Conservation (phyloP, 2,888 invertebrate genomes). For the Drosophila buzzatii region DNA sequence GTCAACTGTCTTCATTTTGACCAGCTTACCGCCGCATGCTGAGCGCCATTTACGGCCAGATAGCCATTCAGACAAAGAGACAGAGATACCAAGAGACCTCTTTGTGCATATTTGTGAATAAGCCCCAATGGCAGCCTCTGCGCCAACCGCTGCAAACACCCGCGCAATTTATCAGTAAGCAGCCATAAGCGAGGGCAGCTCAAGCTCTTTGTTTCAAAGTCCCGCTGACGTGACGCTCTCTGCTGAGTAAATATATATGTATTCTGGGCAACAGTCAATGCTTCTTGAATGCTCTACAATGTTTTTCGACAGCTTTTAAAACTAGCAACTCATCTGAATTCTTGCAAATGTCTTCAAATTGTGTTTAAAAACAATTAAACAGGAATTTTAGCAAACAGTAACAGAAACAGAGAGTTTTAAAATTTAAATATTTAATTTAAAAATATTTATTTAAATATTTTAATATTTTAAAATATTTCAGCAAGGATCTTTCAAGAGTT, state of each 20-base stretch:
- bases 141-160: slow-evolving; percentile 40
- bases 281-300: neutral
- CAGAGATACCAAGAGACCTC: neutral
- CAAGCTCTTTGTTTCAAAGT: neutral
- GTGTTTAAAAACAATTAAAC: neutral
- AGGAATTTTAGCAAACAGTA: neutral
- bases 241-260: neutral
- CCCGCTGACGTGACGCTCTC: neutral
- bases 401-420: neutral
- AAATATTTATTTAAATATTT: no score
- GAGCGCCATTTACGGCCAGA: slow-evolving; percentile 58
- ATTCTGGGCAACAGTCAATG: neutral
- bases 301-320: neutral
- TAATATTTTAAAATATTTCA: no score
- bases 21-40: slow-evolving; percentile 43
- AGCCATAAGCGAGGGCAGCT: slow-evolving; percentile 17
- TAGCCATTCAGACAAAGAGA: neutral
- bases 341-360: neutral
- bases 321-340: neutral
- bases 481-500: no score
- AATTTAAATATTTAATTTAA: no score
- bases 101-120: slow-evolving; percentile 31
- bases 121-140: slow-evolving; percentile 16
- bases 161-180: slow-evolving; percentile 32
- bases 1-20: slow-evolving; percentile 60